phyloP scores from a whole-genome alignment of 2,797 vertebrate species.

The Pangasius macronema region DNA sequence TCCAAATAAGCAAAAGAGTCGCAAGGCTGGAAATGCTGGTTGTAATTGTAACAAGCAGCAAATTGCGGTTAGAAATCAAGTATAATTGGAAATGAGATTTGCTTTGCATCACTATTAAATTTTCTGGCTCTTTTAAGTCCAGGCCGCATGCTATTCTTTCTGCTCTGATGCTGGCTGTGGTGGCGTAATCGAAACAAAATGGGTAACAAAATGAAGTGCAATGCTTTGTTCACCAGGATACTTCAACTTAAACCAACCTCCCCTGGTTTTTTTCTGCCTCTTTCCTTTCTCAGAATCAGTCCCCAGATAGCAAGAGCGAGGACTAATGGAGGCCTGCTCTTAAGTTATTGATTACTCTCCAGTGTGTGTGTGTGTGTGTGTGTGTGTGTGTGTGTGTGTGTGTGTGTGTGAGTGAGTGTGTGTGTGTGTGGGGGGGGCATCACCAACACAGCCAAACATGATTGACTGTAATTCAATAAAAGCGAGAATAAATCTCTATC shows the following conservation, averaged over 20 bases:
- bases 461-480: conserved; percentile 64
- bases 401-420: too few relatives aligned
- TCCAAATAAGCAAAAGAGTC: background rate
- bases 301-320: conserved; percentile 47
- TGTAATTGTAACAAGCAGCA: background rate
- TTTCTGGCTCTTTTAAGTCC: background rate
- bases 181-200: conserved; percentile 33
- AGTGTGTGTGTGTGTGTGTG: too few relatives aligned
- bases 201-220: conserved; percentile 18
- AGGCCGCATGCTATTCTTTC: conserved; percentile 8
- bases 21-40: background rate
- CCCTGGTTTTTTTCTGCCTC: background rate
- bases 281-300: conserved; percentile 41
- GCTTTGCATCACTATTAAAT: background rate
- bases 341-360: conserved; percentile 58
- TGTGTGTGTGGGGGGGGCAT: conserved; percentile 46
- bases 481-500: conserved; percentile 42
- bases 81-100: background rate
- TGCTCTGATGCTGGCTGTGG: conserved; percentile 4
- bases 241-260: conserved; percentile 51
- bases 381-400: too few relatives aligned
- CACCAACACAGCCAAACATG: conserved; percentile 54
- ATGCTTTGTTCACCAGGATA: conserved; percentile 9
- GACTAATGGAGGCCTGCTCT: conserved; percentile 61
- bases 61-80: background rate